Evolutionary conservation across 2,888 invertebrate species (phyloP).

Genomic region (Entomobrya multifasciata): DNA sequence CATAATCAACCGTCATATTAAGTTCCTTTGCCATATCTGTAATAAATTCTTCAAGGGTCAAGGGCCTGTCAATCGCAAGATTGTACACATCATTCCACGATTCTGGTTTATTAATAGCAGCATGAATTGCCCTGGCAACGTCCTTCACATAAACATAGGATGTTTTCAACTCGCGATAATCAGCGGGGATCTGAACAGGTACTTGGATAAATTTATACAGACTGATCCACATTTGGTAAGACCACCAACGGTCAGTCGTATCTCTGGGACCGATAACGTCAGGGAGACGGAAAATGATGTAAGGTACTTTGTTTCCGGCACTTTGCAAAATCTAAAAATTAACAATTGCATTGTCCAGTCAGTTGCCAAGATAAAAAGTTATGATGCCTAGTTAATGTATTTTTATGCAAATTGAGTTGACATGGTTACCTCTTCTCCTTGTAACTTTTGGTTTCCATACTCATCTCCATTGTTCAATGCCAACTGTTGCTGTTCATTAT

Average conservation of each 20-base stretch:
- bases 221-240: conserved; percentile 82
- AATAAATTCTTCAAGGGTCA: conserved; percentile 81
- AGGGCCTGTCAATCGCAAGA: conserved; percentile 81
- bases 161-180: conserved; percentile 80
- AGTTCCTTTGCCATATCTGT: conserved; percentile 79
- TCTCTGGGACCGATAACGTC: conserved; percentile 82
- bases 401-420: too few species aligned
- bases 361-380: not conserved
- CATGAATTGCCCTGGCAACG: conserved; percentile 81
- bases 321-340: conserved; percentile 40
- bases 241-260: conserved; percentile 82
- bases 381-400: not conserved
- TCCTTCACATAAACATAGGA: conserved; percentile 82
- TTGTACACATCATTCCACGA: conserved; percentile 81
- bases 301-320: conserved; percentile 77
- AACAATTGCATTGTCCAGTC: not conserved
- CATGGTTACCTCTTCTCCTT: conserved; percentile 81
- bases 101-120: conserved; percentile 78
- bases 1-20: conserved; percentile 70
- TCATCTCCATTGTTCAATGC: conserved; percentile 80
- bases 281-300: conserved; percentile 81
- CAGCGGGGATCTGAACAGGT: conserved; percentile 80
- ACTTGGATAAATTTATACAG: conserved; percentile 80
- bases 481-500: conserved; percentile 79
- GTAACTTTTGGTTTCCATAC: conserved; percentile 82